Percentiles rank a stretch among this genome's conserved stretches.
Evolutionary conservation across 1,140 invertebrate species (phyloP).

Genomic region (Heterodera schachtii): DNA sequence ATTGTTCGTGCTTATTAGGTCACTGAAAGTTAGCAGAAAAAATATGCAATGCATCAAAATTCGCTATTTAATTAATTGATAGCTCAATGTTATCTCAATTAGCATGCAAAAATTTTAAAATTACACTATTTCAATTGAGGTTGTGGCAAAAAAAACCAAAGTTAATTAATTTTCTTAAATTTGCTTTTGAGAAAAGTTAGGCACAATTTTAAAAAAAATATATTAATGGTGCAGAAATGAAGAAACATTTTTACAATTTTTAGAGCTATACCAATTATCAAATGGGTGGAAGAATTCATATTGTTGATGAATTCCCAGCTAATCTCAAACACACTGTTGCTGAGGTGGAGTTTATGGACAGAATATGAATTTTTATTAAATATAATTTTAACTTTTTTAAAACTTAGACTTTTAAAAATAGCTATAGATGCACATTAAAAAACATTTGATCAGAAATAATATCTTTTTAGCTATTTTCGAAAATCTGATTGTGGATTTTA

Average conservation of each 20-base stretch:
- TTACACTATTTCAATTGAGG: too few species aligned
- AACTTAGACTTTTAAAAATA: neutral
- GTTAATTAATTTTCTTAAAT: neutral
- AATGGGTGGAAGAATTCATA: conserved; percentile 86
- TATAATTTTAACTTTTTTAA: neutral
- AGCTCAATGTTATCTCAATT: too few species aligned
- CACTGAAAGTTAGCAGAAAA: too few species aligned
- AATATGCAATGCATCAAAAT: too few species aligned
- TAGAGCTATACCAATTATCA: conserved; percentile 85
- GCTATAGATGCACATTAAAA: too few species aligned
- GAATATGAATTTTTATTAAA: neutral
- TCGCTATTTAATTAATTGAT: neutral
- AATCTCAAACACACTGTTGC: conserved; percentile 56
- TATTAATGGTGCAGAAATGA: neutral
- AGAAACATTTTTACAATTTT: neutral
- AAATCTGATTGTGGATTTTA: too few species aligned
- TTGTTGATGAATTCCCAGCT: conserved; percentile 73
- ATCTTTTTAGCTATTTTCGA: too few species aligned
- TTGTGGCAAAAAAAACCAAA: too few species aligned
- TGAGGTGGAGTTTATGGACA: conserved; percentile 30
- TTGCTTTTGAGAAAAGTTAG: conserved; percentile 15
- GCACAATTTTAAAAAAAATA: conserved; percentile 14
- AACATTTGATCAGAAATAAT: too few species aligned
- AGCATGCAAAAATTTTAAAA: too few species aligned
- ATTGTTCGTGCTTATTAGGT: too few species aligned